Conservation (phyloP, 2,797 vertebrate species). For the Poeciliopsis presidionis region DNA sequence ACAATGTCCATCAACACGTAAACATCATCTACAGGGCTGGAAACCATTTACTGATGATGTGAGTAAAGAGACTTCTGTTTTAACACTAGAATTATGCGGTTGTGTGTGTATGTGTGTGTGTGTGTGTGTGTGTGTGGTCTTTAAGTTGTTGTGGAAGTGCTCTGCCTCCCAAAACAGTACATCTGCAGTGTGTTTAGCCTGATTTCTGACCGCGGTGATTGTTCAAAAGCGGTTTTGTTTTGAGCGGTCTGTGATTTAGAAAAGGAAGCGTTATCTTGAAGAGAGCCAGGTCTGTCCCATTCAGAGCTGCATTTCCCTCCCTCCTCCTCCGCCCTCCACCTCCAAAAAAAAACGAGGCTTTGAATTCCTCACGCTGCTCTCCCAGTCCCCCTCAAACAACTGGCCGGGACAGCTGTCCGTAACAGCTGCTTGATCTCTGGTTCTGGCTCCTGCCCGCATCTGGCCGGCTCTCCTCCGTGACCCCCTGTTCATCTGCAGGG, state of each 20-base stretch:
- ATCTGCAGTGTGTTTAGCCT: not conserved
- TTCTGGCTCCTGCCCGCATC: slow-evolving; percentile 45
- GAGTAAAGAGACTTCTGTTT: not conserved
- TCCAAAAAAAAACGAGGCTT: slow-evolving; percentile 17
- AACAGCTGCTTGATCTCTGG: slow-evolving; percentile 68
- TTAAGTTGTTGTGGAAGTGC: not conserved
- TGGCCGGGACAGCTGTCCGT: slow-evolving; percentile 66
- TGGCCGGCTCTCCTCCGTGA: slow-evolving; percentile 35
- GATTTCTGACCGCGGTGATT: not conserved
- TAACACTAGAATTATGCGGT: not conserved
- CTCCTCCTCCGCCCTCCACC: not conserved
- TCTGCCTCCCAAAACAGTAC: not conserved
- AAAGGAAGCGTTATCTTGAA: not conserved
- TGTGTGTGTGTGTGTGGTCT: not conserved
- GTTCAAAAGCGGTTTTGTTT: not conserved
- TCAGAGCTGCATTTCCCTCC: slow-evolving; percentile 1
- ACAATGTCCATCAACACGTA: not conserved
- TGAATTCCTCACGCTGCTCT: slow-evolving; percentile 48
- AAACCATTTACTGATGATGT: not conserved
- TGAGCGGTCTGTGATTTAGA: slow-evolving; percentile 12
- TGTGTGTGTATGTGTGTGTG: not conserved
- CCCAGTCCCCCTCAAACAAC: slow-evolving; percentile 49
- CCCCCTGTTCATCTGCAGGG: slow-evolving; percentile 20
- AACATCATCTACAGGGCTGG: not conserved
- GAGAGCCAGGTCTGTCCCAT: not conserved